Conservation (phyloP, 2,113 vertebrate genomes). For the Gambusia affinis region DNA sequence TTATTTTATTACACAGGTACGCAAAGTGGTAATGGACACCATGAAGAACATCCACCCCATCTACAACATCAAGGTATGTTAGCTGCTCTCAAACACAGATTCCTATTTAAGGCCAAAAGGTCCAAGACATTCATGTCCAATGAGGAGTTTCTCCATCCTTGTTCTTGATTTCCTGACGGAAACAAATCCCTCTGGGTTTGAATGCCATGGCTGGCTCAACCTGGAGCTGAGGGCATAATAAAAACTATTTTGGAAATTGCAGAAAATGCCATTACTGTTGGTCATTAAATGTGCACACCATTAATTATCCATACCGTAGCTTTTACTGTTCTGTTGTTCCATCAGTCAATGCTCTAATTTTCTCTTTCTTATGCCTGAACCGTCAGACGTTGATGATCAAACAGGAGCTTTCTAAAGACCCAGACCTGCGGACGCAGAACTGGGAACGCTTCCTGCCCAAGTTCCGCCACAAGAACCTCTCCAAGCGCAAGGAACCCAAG, state of each 20-base stretch:
- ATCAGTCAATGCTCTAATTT: neutral
- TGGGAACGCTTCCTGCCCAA: constrained; percentile 97
- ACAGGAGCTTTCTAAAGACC: constrained; percentile 90
- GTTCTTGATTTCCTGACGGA: constrained; percentile 72
- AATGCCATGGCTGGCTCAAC: constrained; percentile 43
- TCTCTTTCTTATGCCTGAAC: neutral
- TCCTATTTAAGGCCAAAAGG: neutral
- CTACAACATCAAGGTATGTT: constrained; percentile 95
- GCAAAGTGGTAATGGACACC: constrained; percentile 96
- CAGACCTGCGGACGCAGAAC: constrained; percentile 87
- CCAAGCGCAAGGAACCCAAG: constrained; percentile 91
- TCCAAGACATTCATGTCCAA: constrained; percentile 9
- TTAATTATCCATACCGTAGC: too few species aligned
- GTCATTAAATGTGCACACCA: too few species aligned
- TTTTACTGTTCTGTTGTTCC: neutral
- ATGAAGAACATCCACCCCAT: constrained; percentile 99
- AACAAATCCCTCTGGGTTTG: constrained; percentile 49
- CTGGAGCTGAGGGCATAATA: constrained; percentile 69
- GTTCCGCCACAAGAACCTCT: constrained; percentile 92
- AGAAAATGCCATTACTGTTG: too few species aligned
- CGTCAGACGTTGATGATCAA: constrained; percentile 97
- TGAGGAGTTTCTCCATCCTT: constrained; percentile 76
- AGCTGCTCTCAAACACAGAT: neutral
- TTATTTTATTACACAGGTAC: constrained; percentile 81
- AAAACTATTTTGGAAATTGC: too few species aligned